Base-by-base conservation (phyloP, 2,797 vertebrate genomes). In the Chaunax sp. region DNA sequence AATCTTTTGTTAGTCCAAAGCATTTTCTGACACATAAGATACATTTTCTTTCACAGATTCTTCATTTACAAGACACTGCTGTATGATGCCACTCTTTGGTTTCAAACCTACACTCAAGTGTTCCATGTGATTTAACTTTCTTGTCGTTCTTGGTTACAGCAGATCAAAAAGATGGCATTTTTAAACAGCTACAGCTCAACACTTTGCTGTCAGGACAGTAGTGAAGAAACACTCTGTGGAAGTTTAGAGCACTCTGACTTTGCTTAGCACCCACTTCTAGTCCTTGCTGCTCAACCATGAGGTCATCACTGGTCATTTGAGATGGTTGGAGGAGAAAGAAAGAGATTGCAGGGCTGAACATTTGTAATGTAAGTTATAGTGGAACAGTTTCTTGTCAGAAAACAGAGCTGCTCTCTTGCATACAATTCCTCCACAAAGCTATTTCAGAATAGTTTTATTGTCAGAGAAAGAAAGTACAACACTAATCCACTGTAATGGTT, bases 111-210 rank as follows among this genome's bases (percentile, higher is more conserved):
- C 77, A 59, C 45, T 64, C 4, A 55, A 79, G 77, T 59, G 68
- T 35, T 67, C 56, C 68, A 66, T n/a, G 38, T 69, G 26, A 57
- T 65, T 84, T 40, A 40, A 37, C 16, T 14, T 47, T 8, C 50
- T 50, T 64, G 41, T 81, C 64, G 77, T 86, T 58, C 3, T 28
- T 46, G 37, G 44, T 65, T 67, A 62, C 59, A 68, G 19, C 52
- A 43, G 38, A 60, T 82, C 72, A 75, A 80, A 80, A 80, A 61
- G 20, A 4, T 45, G 84, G 70, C 52, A 86, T 80, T 77, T 78
- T 87, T 88, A 75, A 84, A 52, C 35, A 55, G 13, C 35, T 45
- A 33, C 43, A 60, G 44, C 45, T 75, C 45, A 50, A 54, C 61
- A 72, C 62, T 72, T 66, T 58, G 33, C 68, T 46, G 54, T 47